Conservation (phyloP, 2,113 vertebrate species). For the Microtus ochrogaster region DNA sequence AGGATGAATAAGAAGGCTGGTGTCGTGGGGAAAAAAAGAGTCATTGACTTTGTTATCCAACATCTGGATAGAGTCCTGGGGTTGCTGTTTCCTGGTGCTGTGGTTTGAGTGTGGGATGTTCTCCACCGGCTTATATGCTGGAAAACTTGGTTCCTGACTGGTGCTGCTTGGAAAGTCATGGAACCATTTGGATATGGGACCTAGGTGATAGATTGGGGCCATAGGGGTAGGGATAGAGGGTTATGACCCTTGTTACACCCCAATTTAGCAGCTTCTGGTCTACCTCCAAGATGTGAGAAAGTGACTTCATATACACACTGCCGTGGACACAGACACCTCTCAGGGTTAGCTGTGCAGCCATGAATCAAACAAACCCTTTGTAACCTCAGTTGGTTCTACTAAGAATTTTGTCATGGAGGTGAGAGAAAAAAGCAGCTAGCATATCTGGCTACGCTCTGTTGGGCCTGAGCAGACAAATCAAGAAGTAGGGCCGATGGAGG, state of each 20-base stretch:
- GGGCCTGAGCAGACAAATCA: background rate
- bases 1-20: background rate
- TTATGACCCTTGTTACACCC: too few species aligned
- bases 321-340: too few species aligned
- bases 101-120: background rate
- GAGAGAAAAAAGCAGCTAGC: background rate
- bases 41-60: background rate
- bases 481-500: background rate
- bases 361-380: background rate
- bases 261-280: background rate
- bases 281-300: background rate
- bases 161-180: background rate
- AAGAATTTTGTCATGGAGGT: background rate
- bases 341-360: background rate
- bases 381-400: background rate
- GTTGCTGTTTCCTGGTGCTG: background rate
- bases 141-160: background rate
- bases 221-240: too few species aligned
- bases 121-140: background rate
- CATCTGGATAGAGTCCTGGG: background rate
- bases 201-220: background rate
- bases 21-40: background rate
- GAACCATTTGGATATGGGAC: background rate
- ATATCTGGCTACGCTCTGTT: background rate
- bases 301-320: too few species aligned